A percentile compares a stretch with the other conserved stretches of the same genome.
Conservation (phyloP, 2,113 vertebrate species). For the Vireo altiloquus region DNA sequence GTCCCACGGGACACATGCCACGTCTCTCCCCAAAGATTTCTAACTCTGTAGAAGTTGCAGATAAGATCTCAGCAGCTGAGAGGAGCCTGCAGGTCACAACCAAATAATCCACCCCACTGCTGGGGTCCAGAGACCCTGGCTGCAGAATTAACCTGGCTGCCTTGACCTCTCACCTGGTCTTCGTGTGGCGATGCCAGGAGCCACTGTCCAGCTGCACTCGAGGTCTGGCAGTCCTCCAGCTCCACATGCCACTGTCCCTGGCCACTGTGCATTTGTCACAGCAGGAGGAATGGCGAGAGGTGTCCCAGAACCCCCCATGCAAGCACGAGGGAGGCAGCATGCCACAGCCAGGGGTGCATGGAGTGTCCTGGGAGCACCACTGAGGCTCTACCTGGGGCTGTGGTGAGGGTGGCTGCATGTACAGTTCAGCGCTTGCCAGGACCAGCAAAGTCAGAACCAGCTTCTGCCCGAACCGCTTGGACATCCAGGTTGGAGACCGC, state of each 20-base stretch:
- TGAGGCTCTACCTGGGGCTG: rapidly evolving
- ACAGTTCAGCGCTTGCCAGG: neutral
- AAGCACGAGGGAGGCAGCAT: rapidly evolving
- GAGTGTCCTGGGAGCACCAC: neutral
- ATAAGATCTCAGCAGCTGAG: neutral
- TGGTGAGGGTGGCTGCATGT: neutral
- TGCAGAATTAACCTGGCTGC: neutral
- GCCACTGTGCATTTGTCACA: neutral
- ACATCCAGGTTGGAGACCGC: neutral
- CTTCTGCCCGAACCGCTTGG: neutral
- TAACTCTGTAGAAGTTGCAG: neutral
- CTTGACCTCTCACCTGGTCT: neutral
- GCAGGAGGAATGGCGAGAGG: neutral
- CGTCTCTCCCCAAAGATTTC: neutral
- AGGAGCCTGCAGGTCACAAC: neutral
- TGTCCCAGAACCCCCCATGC: neutral
- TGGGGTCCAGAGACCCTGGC: rapidly evolving
- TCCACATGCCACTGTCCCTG: rapidly evolving
- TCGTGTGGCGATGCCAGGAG: neutral
- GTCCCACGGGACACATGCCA: rapidly evolving
- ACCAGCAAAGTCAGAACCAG: neutral
- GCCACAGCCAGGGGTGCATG: rapidly evolving
- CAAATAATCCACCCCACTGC: neutral
- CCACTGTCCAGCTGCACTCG: neutral
- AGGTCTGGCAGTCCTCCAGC: neutral